Evolutionary conservation across 1,140 invertebrate species (phyloP), one percentile per base, ranked within the genome.

Genomic region (Cyclina sinensis): DNA sequence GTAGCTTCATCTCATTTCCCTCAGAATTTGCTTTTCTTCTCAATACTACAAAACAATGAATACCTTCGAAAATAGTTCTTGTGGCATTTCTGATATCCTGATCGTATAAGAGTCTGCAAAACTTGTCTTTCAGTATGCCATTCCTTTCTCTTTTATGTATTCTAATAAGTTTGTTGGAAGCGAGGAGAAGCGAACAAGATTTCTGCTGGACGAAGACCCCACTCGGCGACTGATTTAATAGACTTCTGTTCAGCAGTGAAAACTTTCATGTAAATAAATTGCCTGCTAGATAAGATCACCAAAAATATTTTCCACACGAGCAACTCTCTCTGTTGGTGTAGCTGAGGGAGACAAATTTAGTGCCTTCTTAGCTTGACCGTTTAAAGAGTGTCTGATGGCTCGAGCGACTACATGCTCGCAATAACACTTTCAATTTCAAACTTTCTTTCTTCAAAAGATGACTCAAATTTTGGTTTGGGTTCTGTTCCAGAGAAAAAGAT

Each of bases 1-100:
- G 5, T n/a, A 35, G 65, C 65, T 76, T 76, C 16, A 76, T 76
- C 46, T 76, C 73, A 27, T 46, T 27, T 76, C 46, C 37, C n/a
- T 76, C 73, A n/a, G 37, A 4, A 5, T 39, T 43, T 12, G 35
- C 46, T 27, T 76, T 76, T 16, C 24, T 43, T 76, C 46, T 24
- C 27, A 76, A 51, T 11, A 27, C 27, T 76, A 24, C 73, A 46
- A 43, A 43, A n/a, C 7, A 24, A 7, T 27, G 12, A 46, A 3
- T 37, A 14, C 46, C 46, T 12, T 76, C 73, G 24, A 76, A 76
- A 27, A 16, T 24, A 76, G 4, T 27, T 48, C 39, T 51, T 7
- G 21, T 46, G 7, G 73, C 73, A 43, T 76, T 43, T n/a, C 46
- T 76, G 7, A 76, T 32, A 5, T 76, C 73, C n/a, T 76, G 24